These are phyloP conservation scores for Phocides pigmalion DNA, from an alignment of 1,140 invertebrate genomes.

Conservation along the genomic window DNA sequence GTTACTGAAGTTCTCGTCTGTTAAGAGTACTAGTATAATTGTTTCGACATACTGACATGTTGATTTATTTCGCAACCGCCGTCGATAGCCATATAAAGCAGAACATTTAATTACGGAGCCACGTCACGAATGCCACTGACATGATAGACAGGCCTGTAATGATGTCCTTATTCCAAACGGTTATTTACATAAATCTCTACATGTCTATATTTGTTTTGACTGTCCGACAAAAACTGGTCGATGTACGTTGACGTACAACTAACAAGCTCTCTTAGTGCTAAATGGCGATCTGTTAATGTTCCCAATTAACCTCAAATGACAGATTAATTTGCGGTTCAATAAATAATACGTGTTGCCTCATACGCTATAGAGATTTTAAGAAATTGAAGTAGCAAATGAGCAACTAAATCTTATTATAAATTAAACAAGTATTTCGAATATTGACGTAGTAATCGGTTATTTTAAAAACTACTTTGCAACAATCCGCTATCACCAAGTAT, in stretches of 20 bases:
- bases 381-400: too few species aligned
- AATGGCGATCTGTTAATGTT: too few species aligned
- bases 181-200: constrained; percentile 4
- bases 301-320: too few species aligned
- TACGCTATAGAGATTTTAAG: too few species aligned
- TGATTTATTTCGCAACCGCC: constrained; percentile 42
- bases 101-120: constrained; percentile 39
- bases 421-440: too few species aligned
- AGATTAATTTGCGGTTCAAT: too few species aligned
- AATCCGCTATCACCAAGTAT: too few species aligned
- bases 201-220: neutral
- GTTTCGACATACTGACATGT: constrained; percentile 43
- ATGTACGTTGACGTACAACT: neutral
- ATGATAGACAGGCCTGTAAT: constrained; percentile 38
- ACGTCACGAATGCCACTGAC: constrained; percentile 29
- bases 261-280: too few species aligned
- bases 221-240: neutral
- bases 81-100: constrained; percentile 35
- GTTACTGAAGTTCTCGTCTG: constrained; percentile 38
- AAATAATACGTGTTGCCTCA: too few species aligned
- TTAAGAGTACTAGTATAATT: constrained; percentile 44
- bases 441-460: too few species aligned
- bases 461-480: too few species aligned
- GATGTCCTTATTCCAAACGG: constrained; percentile 31
- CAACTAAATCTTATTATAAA: too few species aligned